Percentiles rank a stretch among this genome's conserved stretches.
phyloP scores from a whole-genome alignment of 1,140 invertebrate species.

The Drosophila repleta region DNA sequence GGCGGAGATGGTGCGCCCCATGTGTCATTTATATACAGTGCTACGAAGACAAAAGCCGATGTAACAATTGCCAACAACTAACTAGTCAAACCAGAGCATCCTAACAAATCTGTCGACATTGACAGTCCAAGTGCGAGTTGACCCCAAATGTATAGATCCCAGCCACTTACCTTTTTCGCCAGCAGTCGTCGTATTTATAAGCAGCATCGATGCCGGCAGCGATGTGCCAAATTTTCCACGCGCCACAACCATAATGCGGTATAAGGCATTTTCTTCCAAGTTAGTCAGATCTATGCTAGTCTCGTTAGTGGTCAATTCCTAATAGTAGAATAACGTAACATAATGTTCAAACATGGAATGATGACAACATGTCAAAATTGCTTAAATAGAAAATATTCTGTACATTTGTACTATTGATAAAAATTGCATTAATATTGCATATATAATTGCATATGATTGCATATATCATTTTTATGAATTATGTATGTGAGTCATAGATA shows the following conservation, averaged over 20 bases:
- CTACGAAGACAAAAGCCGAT: constrained; percentile 22
- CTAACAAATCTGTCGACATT: constrained; percentile 12
- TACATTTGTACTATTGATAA: not conserved
- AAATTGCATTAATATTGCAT: no score
- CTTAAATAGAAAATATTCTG: not conserved
- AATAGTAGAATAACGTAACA: constrained; percentile 78
- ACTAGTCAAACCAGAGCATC: not conserved
- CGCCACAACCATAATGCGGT: constrained; percentile 91
- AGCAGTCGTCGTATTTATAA: constrained; percentile 88
- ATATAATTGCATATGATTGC: no score
- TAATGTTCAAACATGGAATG: constrained; percentile 45
- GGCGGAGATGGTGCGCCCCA: constrained; percentile 90
- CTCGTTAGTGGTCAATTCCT: constrained; percentile 89
- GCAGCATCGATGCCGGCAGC: constrained; percentile 90
- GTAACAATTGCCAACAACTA: constrained; percentile 20
- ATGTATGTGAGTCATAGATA: no score
- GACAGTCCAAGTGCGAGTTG: constrained; percentile 16
- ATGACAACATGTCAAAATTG: constrained; percentile 6
- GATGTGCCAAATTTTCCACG: constrained; percentile 90
- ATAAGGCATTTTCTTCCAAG: constrained; percentile 87
- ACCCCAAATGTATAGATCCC: constrained; percentile 16
- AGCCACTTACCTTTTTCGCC: constrained; percentile 58
- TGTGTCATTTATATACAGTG: constrained; percentile 66
- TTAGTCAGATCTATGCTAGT: constrained; percentile 86
- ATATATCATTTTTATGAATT: no score